Base-by-base conservation (phyloP, 2,888 invertebrate genomes). In the Dexiosoma caninum region DNA sequence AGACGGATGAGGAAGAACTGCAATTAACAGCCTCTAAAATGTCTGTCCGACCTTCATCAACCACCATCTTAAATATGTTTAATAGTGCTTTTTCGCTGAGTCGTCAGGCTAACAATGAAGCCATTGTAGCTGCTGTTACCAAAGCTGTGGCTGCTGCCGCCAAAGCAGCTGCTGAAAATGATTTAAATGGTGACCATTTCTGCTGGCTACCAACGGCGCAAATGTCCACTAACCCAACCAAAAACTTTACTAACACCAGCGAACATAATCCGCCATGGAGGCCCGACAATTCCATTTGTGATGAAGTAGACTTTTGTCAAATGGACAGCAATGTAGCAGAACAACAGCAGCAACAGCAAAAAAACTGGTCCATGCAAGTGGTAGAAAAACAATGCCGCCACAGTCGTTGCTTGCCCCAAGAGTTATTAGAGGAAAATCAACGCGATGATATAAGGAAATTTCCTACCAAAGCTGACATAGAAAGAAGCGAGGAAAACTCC, bases 1-100 rank as follows among this genome's bases (percentile, higher is more conserved):
- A 93, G 87, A 93, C 93, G 0, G 92, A 92, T 30, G 81, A 81
- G 21, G 19, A 72, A 51, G 66, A 78, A 69, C 74, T 81, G 2
- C 57, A 74, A 44, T 44, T 69, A 14, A 72, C 77, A 4, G 35
- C 71, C 0, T 42, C 66, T 30, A 82, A 67, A 76, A 59, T 79
- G 49, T 7, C 46, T 9, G 78, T 62, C 7, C 19, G 53, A 2
- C 55, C 67, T 3, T 21, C 44, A 2, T 57, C 75, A 16, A 42
- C 57, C 1, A 30, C 51, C 6, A 7, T 44, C 0, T 9, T 51
- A 2, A 59, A 49, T 37, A 69, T 69, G 69, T 70, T 70, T 75
- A 35, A 66, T 7, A 72, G 51, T 55, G 53, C 79, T 51, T 69
- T 72, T 55, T 67, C 71, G 23, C 30, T 76, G 6, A 82, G 64